A percentile compares a stretch with the other conserved stretches of the same genome.
These are phyloP conservation scores for Lophius americanus DNA, from an alignment of 2,797 vertebrate species.

Conservation along the genomic window DNA sequence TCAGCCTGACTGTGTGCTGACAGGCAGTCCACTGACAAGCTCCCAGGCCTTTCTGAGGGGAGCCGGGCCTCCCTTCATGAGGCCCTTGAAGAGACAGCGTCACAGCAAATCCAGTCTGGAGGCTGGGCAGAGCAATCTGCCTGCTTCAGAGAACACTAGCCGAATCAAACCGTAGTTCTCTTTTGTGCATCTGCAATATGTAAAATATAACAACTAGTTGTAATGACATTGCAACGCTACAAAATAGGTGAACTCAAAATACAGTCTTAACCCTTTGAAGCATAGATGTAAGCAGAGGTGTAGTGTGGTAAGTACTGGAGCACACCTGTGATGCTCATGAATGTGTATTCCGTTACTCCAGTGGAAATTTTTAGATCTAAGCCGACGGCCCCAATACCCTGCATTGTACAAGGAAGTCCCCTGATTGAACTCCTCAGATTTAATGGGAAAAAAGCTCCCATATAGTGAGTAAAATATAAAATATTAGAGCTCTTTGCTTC, in stretches of 20 bases:
- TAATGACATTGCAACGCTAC: not conserved
- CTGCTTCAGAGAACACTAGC: constrained; percentile 34
- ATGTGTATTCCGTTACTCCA: too few species aligned
- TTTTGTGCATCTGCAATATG: constrained; percentile 27
- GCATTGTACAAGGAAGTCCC: too few species aligned
- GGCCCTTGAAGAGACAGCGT: constrained; percentile 73
- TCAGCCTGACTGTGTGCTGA: constrained; percentile 66
- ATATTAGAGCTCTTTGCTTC: too few species aligned
- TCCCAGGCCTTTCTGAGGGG: constrained; percentile 68
- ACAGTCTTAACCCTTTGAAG: too few species aligned
- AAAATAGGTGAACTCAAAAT: too few species aligned
- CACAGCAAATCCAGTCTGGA: constrained; percentile 73
- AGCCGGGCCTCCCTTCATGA: constrained; percentile 60
- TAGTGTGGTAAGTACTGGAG: too few species aligned
- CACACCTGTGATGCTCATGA: too few species aligned
- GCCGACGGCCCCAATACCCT: too few species aligned
- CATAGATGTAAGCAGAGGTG: not conserved
- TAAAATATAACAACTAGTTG: not conserved
- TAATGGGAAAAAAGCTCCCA: too few species aligned
- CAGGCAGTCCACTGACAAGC: constrained; percentile 72
- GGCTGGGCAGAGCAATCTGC: constrained; percentile 49
- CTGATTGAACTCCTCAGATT: too few species aligned
- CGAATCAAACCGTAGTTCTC: constrained; percentile 33
- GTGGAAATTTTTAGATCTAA: too few species aligned
- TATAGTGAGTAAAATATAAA: too few species aligned